A percentile compares a stretch with the other conserved stretches of the same genome.
These are phyloP conservation scores for Meloidogyne chitwoodi DNA, from an alignment of 1,140 invertebrate genomes.

Conservation along the genomic window DNA sequence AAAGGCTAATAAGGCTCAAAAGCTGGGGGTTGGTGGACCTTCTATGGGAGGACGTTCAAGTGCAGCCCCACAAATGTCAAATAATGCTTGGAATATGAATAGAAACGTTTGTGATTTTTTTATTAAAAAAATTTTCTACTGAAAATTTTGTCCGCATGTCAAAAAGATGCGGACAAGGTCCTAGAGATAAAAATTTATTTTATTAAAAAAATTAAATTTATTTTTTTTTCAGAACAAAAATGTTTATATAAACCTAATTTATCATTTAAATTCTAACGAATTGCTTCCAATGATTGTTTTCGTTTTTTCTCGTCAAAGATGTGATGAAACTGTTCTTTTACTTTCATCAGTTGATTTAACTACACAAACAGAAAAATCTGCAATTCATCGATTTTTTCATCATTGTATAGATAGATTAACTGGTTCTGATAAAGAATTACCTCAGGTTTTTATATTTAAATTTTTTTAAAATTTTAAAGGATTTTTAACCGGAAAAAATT, in stretches of 20 bases:
- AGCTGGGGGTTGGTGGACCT: neutral
- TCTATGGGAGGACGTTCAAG: neutral
- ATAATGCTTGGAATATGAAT: neutral
- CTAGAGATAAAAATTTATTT: neutral
- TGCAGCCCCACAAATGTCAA: no score
- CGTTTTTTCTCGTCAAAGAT: constrained; percentile 80
- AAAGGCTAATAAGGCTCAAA: constrained; percentile 59
- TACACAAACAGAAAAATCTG: constrained; percentile 74
- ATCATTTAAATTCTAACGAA: constrained; percentile 73
- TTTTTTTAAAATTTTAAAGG: neutral
- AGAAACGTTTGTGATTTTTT: neutral
- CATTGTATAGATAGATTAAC: constrained; percentile 77
- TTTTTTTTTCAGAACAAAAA: constrained; percentile 67
- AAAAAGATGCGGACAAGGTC: neutral
- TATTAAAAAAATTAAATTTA: no score
- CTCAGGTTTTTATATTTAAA: constrained; percentile 68
- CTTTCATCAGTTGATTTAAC: constrained; percentile 74
- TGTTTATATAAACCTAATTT: constrained; percentile 78
- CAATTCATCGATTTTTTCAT: constrained; percentile 78
- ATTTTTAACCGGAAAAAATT: no score
- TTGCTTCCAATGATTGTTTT: constrained; percentile 78
- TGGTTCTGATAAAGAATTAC: constrained; percentile 76
- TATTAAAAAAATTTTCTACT: neutral
- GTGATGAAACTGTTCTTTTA: constrained; percentile 73
- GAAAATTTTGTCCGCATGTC: neutral